phyloP scores from a whole-genome alignment of 2,888 invertebrate genomes.

The Octonoba sinensis region DNA sequence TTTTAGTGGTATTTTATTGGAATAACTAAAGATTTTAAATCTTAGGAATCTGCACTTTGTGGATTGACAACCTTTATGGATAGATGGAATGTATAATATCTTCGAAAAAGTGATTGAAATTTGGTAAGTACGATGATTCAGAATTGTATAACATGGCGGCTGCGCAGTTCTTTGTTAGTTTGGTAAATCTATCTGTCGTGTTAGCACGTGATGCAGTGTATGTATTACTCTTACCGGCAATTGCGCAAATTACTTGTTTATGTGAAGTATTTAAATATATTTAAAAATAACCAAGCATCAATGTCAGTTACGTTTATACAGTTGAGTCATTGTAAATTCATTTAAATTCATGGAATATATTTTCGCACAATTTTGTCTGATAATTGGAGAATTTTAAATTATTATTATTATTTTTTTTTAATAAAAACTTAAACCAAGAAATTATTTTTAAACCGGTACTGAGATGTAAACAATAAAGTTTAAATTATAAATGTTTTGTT shows the following conservation, averaged over 20 bases:
- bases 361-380: too few species aligned
- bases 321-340: too few species aligned
- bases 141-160: conserved; percentile 60
- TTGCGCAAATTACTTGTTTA: not conserved
- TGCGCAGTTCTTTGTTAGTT: conserved; percentile 62
- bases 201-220: conserved; percentile 55
- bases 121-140: conserved; percentile 54
- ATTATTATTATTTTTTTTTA: too few species aligned
- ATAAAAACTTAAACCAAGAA: too few species aligned
- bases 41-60: conserved; percentile 2
- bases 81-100: conserved; percentile 59
- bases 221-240: conserved; percentile 39
- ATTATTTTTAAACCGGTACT: too few species aligned
- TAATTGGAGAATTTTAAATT: too few species aligned
- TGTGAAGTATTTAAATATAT: not conserved
- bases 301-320: not conserved
- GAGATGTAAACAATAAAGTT: too few species aligned
- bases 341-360: too few species aligned
- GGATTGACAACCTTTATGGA: conserved; percentile 35
- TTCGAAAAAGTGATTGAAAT: conserved; percentile 58
- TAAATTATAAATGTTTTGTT: too few species aligned
- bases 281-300: not conserved
- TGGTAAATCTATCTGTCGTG: conserved; percentile 52
- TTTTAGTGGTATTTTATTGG: not conserved
- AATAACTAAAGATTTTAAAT: conserved; percentile 25